phyloP scores from a whole-genome alignment of 2,113 vertebrate species.

The Artemisiospiza belli region DNA sequence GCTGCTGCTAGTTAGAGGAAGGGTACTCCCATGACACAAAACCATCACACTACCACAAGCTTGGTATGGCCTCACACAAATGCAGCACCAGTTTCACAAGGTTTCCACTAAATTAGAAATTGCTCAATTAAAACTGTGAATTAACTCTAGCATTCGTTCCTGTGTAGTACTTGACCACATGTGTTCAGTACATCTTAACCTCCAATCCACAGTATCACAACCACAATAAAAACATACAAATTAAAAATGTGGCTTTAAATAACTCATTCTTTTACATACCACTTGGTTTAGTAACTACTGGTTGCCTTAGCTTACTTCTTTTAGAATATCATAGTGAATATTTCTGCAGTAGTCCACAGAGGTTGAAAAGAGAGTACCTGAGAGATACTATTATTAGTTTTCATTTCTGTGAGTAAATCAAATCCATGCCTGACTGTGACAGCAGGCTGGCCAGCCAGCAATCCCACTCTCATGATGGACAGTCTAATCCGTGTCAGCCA shows the following conservation, averaged over 20 bases:
- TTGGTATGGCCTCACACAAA: neutral
- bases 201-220: neutral
- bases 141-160: neutral
- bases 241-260: neutral
- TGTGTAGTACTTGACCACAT: neutral
- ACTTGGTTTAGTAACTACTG: neutral
- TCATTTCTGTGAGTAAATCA: constrained; percentile 94
- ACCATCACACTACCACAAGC: neutral
- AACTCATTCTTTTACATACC: neutral
- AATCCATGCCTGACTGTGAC: constrained; percentile 96
- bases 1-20: neutral
- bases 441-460: constrained; percentile 95
- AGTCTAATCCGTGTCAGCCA: constrained; percentile 96
- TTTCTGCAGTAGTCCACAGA: neutral
- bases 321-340: neutral
- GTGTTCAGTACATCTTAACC: neutral
- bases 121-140: neutral
- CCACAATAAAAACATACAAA: neutral
- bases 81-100: neutral
- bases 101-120: neutral
- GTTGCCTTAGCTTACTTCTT: neutral
- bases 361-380: constrained; percentile 75
- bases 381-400: constrained; percentile 80
- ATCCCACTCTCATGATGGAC: constrained; percentile 94
- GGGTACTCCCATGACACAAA: accelerated